A percentile compares a stretch with the other conserved stretches of the same genome.
These are phyloP conservation scores for Coronaproctus castanopsis DNA, from an alignment of 2,888 invertebrate genomes.

Conservation along the genomic window DNA sequence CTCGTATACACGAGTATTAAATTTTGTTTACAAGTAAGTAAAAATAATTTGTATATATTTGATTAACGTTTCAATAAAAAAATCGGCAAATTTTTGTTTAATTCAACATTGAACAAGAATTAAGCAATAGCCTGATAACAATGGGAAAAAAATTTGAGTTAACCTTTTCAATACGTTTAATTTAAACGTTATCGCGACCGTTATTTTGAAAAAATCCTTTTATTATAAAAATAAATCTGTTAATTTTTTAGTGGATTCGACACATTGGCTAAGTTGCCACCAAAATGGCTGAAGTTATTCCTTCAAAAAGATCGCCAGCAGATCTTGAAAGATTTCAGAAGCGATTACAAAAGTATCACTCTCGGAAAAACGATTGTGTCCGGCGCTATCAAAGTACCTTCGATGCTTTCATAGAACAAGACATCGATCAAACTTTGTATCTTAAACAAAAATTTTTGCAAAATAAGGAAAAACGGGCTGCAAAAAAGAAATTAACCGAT, in stretches of 20 bases:
- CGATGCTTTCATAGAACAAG: constrained; percentile 70
- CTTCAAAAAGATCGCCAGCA: constrained; percentile 53
- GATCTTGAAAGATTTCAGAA: constrained; percentile 64
- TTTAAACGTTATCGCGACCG: too few species aligned
- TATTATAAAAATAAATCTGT: too few species aligned
- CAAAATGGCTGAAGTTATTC: constrained; percentile 41
- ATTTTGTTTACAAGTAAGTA: too few species aligned
- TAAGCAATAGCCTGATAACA: too few species aligned
- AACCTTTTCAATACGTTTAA: too few species aligned
- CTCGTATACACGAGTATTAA: too few species aligned
- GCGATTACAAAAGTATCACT: constrained; percentile 68
- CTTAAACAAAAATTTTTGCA: constrained; percentile 77
- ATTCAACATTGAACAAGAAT: too few species aligned
- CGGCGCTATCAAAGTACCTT: constrained; percentile 75
- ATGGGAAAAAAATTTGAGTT: too few species aligned
- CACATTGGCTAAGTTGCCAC: constrained; percentile 22
- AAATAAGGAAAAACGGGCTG: constrained; percentile 57
- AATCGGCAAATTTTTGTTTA: too few species aligned
- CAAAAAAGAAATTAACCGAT: constrained; percentile 26
- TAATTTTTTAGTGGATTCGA: constrained; percentile 11
- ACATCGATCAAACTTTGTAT: constrained; percentile 68
- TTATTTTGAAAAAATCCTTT: too few species aligned
- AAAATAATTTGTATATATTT: too few species aligned
- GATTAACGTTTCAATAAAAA: too few species aligned
- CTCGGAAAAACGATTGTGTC: constrained; percentile 32